A percentile compares a stretch with the other conserved stretches of the same genome.
phyloP scores from a whole-genome alignment of 92 coral and sea anemone species.

The Bergia sp. region DNA sequence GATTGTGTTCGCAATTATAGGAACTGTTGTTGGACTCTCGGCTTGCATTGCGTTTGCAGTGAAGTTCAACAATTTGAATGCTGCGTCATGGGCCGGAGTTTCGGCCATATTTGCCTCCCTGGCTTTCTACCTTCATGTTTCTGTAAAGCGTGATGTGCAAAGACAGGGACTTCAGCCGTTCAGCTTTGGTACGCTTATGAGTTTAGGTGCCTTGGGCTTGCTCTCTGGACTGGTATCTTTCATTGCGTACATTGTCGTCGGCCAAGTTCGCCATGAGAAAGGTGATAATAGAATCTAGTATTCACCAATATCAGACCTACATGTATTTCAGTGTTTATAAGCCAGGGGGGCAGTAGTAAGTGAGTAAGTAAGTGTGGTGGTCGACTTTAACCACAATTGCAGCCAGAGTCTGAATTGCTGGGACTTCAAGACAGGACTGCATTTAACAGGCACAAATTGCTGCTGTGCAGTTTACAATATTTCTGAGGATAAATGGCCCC shows the following conservation, averaged over 20 bases:
- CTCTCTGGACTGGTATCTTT: slow-evolving; percentile 61
- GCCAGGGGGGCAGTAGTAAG: too few species aligned
- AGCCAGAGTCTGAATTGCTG: too few species aligned
- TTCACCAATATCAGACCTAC: not conserved
- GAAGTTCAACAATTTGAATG: slow-evolving; percentile 71
- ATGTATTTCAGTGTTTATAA: not conserved
- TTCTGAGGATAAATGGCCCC: too few species aligned
- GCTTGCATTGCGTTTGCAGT: slow-evolving; percentile 61
- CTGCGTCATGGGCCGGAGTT: slow-evolving; percentile 77
- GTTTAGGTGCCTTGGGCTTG: slow-evolving; percentile 67
- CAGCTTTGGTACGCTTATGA: slow-evolving; percentile 54
- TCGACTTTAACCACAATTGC: too few species aligned
- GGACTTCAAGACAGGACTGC: too few species aligned
- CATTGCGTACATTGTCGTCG: slow-evolving; percentile 64
- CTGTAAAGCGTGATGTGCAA: slow-evolving; percentile 70
- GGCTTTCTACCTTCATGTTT: slow-evolving; percentile 60
- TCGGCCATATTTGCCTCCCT: slow-evolving; percentile 77
- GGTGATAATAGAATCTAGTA: slow-evolving; percentile 42
- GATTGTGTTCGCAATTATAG: slow-evolving; percentile 67
- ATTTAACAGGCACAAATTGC: too few species aligned
- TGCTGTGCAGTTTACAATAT: too few species aligned
- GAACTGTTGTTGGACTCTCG: slow-evolving; percentile 67
- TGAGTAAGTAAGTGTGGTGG: too few species aligned
- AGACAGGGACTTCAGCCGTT: slow-evolving; percentile 46
- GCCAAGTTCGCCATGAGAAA: slow-evolving; percentile 57